Conservation (phyloP, 2,113 vertebrate genomes). For the Hystrix brachyura region DNA sequence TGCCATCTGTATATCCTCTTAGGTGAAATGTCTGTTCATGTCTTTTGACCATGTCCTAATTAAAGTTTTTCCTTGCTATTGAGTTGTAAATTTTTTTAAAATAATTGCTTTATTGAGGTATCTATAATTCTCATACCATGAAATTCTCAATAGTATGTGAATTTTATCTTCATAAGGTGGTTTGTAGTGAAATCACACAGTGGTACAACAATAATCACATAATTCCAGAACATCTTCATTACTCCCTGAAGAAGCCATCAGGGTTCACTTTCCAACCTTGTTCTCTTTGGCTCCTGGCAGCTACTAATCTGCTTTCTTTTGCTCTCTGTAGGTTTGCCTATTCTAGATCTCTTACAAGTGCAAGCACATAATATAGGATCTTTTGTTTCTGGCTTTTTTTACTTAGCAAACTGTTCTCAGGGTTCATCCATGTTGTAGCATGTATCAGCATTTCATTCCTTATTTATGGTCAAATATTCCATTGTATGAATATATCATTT, state of each 20-base stretch:
- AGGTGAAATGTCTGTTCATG: neutral
- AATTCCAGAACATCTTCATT: neutral
- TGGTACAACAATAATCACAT: neutral
- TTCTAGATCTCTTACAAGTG: neutral
- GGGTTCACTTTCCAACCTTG: neutral
- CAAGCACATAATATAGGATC: neutral
- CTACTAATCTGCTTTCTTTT: neutral
- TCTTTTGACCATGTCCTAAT: constrained; percentile 55
- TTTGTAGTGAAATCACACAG: neutral
- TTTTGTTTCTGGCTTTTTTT: constrained; percentile 6
- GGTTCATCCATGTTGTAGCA: neutral
- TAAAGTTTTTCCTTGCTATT: constrained; percentile 10
- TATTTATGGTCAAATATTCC: neutral
- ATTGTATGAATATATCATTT: neutral
- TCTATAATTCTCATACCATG: neutral
- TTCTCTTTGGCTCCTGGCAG: neutral
- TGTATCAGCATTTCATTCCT: neutral
- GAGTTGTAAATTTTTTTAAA: neutral
- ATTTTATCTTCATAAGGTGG: neutral
- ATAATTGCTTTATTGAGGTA: constrained; percentile 28
- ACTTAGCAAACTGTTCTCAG: neutral
- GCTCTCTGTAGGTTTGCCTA: neutral
- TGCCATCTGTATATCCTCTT: neutral
- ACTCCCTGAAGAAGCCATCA: neutral
- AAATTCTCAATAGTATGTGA: neutral